Percentiles rank a stretch among this genome's conserved stretches.
These are phyloP conservation scores for Podarcis siculus DNA, from an alignment of 2,797 vertebrate genomes.

Conservation along the genomic window DNA sequence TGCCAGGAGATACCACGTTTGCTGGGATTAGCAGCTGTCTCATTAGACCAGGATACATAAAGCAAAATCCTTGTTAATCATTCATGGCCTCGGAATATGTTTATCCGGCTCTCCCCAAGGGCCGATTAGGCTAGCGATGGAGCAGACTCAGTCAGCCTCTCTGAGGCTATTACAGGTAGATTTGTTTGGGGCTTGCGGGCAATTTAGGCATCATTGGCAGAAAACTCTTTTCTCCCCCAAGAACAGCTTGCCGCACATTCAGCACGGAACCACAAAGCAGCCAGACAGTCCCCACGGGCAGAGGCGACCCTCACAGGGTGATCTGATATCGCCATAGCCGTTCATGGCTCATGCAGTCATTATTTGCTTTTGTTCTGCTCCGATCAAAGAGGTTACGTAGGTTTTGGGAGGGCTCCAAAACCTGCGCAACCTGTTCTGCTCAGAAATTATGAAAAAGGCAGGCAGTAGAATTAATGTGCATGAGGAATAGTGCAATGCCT, in stretches of 20 bases:
- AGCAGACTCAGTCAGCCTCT: slow-evolving; percentile 48
- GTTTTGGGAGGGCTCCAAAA: not conserved
- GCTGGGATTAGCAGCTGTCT: slow-evolving; percentile 46
- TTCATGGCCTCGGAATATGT: slow-evolving; percentile 58
- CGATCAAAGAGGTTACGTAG: not conserved
- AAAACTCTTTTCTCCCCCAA: slow-evolving; percentile 52
- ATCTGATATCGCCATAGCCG: not conserved
- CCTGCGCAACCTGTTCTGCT: not conserved
- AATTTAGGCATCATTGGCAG: slow-evolving; percentile 62
- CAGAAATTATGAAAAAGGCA: not conserved
- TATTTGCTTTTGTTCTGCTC: not conserved
- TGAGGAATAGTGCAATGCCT: not conserved
- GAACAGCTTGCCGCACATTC: slow-evolving; percentile 56
- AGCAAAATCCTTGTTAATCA: slow-evolving; percentile 48
- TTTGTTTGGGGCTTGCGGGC: slow-evolving; percentile 66
- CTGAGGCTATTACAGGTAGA: slow-evolving; percentile 64
- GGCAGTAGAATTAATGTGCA: too few relatives aligned
- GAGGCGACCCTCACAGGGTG: not conserved
- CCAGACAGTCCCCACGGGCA: slow-evolving; percentile 24
- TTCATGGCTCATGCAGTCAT: not conserved
- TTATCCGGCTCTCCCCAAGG: slow-evolving; percentile 53
- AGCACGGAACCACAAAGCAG: slow-evolving; percentile 59
- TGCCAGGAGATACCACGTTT: not conserved
- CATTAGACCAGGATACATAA: slow-evolving; percentile 42
- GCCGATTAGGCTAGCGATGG: slow-evolving; percentile 50